These are phyloP conservation scores for Littorina saxatilis DNA, from an alignment of 1,140 invertebrate genomes.

Conservation along the genomic window DNA sequence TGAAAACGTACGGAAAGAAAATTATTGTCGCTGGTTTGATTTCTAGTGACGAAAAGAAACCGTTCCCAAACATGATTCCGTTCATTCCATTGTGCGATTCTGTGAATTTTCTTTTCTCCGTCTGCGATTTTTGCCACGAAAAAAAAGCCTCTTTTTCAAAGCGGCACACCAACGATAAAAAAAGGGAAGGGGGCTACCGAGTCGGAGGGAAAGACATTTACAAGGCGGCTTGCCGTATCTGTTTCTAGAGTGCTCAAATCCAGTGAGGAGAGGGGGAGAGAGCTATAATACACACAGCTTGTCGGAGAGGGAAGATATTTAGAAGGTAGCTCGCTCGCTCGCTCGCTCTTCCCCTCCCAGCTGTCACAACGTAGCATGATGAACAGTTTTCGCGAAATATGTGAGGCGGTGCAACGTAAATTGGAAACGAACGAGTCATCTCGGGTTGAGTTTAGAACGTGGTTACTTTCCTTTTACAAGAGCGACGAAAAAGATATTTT, in stretches of 20 bases:
- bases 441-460: background rate
- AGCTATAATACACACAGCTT: background rate
- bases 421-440: background rate
- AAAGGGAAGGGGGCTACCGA: background rate
- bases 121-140: background rate
- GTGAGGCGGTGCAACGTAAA: background rate
- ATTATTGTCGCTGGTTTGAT: background rate
- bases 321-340: background rate
- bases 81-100: background rate
- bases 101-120: background rate
- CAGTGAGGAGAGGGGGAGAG: no score
- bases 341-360: no score
- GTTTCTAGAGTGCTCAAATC: background rate
- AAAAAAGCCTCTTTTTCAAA: background rate
- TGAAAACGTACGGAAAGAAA: background rate
- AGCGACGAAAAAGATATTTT: background rate
- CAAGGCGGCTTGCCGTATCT: background rate
- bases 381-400: background rate
- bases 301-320: background rate
- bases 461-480: background rate
- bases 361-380: background rate
- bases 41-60: background rate
- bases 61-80: background rate
- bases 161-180: background rate
- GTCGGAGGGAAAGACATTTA: background rate